Evolutionary conservation across 92 coral and sea anemone species (phyloP), one percentile per base, ranked within the genome.

Genomic region (Pocillopora grandis): DNA sequence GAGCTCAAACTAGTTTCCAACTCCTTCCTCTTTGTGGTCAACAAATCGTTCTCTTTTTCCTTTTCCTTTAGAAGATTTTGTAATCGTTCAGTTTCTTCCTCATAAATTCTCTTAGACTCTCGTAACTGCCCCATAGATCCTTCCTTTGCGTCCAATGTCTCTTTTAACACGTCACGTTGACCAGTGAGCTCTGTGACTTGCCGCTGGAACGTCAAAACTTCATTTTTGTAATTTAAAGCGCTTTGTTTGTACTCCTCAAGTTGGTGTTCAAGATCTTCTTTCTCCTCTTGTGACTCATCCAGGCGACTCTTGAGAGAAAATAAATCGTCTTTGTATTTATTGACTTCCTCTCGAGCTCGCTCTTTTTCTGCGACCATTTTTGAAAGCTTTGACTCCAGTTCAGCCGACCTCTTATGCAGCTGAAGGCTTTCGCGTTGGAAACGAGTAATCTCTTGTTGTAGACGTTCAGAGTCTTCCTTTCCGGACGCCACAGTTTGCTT

Each of bases 391-490:
- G 90, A 87, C 27, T 92, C 91, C 35, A 95, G 80, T 58, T 96
- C 98, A 2, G 94, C 73, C 15, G 83, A 65, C 59, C 86, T 90
- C 88, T 93, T 90, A 76, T 90, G 93, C 58, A 90, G 69, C 0
- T 81, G 90, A 33, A 96, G 85, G 75, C 86, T 85, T 42, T 94
- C 93, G 60, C 91, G 92, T 70, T 94, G 98, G 48, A 87, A 83
- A 64, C 80, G 84, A 58, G 66, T 87, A 68, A 92, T 91, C 71
- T 88, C 92, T 79, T 88, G 87, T 21, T 85, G 88, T 9, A 88
- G 82, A 48, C 96, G 91, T 68, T 94, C 93, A 64, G 84, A 61
- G 57, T 92, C 98, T 56, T 89, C 94, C 81, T 90, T 94, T 71
- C 77, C 85, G 14, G 79, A 58, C 18, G 87, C 74, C 15, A 90